Evolutionary conservation across 2,888 invertebrate genomes (phyloP).

Genomic region (Gymnocheta viridis): DNA sequence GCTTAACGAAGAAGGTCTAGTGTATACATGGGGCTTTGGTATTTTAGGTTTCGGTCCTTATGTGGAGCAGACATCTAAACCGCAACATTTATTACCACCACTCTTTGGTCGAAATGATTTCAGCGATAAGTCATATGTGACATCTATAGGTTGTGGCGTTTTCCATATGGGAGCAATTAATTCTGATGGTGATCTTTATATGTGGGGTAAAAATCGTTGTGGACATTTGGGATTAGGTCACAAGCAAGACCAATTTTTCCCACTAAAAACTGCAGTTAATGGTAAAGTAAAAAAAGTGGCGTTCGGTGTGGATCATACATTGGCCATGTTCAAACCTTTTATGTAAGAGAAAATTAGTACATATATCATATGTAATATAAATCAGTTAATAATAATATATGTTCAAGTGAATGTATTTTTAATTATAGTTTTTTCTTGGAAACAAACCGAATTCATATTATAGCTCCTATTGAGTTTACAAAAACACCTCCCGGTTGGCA

Average conservation of each 20-base stretch:
- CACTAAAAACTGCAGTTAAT: conserved; percentile 91
- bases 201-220: conserved; percentile 94
- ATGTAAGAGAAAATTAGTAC: conserved; percentile 82
- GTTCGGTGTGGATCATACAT: conserved; percentile 93
- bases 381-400: too few species aligned
- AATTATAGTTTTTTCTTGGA: too few species aligned
- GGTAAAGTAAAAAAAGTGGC: conserved; percentile 88
- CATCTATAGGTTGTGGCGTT: conserved; percentile 87
- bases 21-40: conserved; percentile 97
- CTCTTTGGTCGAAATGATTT: conserved; percentile 94
- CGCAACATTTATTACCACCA: conserved; percentile 89
- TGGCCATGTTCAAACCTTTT: conserved; percentile 89
- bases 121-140: conserved; percentile 86
- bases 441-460: too few species aligned
- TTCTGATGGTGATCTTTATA: conserved; percentile 91
- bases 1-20: conserved; percentile 91
- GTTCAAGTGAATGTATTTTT: too few species aligned
- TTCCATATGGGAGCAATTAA: conserved; percentile 92
- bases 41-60: conserved; percentile 94
- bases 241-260: conserved; percentile 92
- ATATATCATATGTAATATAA: too few species aligned
- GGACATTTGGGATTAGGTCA: conserved; percentile 93
- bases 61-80: conserved; percentile 85
- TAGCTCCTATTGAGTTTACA: too few species aligned
- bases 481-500: too few species aligned